Evolutionary conservation across 2,888 invertebrate genomes (phyloP), one percentile per base, ranked within the genome.

Genomic region (Liodrosophila aerea): DNA sequence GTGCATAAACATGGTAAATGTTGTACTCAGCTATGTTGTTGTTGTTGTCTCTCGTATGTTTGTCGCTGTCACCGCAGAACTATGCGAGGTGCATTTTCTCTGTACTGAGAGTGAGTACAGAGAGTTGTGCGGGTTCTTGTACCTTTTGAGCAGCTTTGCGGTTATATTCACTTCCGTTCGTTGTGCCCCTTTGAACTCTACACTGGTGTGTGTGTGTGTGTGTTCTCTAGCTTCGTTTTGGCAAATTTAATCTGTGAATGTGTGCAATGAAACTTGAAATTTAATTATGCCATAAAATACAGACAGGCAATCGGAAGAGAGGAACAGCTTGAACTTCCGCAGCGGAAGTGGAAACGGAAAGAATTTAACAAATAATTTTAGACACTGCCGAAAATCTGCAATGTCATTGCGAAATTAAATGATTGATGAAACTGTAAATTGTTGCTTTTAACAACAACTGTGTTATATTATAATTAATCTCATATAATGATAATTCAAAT

Each of bases 51-150:
- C 52, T 50, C 39, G 49, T 39, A 52, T 64, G 56, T 59, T 71
- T 66, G 71, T 63, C 71, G 71, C 53, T 57, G 50, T 50, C 57
- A 63, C 72, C 73, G 52, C 69, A 68, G 27, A 52, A 60, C 52
- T 65, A 45, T 39, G 52, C 57, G 41, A 67, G 45, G 37, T 60
- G 68, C 64, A 60, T 29, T 50, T 50, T 41, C n/a, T n/a, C n/a
- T n/a, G 11, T 11, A n/a, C n/a, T n/a, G n/a, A n/a, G n/a, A n/a
- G n/a, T n/a, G n/a, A 11, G 33, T 12, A 34, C 47, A 33, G 33
- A 33, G 40, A 22, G 22, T 22, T 34, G 22, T 60, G 56, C 36
- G 56, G 22, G 60, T 53, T 51, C 46, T 22, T 45, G 53, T 57
- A 56, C 68, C 72, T 71, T 63, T 68, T 61, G 58, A 61, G 61